Conservation (phyloP, 2,888 invertebrate genomes). For the Galeruca laticollis region DNA sequence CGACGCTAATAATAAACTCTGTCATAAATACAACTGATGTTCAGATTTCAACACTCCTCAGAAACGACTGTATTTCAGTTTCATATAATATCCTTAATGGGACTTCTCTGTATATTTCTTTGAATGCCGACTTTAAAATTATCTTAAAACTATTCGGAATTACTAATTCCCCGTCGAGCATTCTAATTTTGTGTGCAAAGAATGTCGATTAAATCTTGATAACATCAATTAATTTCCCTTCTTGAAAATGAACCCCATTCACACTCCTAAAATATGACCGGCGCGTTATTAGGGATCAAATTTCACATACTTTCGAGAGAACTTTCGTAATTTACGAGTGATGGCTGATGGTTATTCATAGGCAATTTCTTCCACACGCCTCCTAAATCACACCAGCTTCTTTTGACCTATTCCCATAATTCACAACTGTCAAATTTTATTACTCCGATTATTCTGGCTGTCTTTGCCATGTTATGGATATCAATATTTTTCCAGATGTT, state of each 20-base stretch:
- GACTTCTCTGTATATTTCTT: neutral
- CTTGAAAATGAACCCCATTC: slow-evolving; percentile 22
- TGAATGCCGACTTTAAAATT: neutral
- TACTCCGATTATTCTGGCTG: slow-evolving; percentile 49
- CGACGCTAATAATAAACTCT: too few species aligned
- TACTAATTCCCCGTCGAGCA: neutral
- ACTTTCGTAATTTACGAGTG: slow-evolving; percentile 61
- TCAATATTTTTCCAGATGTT: slow-evolving; percentile 30
- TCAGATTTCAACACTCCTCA: too few species aligned
- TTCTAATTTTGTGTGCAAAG: slow-evolving; percentile 1
- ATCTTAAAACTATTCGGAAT: neutral
- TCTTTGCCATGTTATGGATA: slow-evolving; percentile 39
- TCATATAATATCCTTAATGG: too few species aligned
- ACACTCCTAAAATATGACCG: slow-evolving; percentile 55
- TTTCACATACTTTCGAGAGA: slow-evolving; percentile 62
- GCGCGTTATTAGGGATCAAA: slow-evolving; percentile 60
- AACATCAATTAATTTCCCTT: slow-evolving; percentile 16
- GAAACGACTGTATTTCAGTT: too few species aligned
- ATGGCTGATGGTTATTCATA: slow-evolving; percentile 59
- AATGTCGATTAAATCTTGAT: slow-evolving; percentile 11
- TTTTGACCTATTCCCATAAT: slow-evolving; percentile 46
- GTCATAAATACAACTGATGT: too few species aligned
- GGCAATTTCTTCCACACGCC: slow-evolving; percentile 58
- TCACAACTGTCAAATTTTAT: slow-evolving; percentile 44
- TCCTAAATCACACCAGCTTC: slow-evolving; percentile 53